These are phyloP conservation scores for Andricus grossulariae DNA, from an alignment of 1,140 invertebrate species.

Conservation along the genomic window DNA sequence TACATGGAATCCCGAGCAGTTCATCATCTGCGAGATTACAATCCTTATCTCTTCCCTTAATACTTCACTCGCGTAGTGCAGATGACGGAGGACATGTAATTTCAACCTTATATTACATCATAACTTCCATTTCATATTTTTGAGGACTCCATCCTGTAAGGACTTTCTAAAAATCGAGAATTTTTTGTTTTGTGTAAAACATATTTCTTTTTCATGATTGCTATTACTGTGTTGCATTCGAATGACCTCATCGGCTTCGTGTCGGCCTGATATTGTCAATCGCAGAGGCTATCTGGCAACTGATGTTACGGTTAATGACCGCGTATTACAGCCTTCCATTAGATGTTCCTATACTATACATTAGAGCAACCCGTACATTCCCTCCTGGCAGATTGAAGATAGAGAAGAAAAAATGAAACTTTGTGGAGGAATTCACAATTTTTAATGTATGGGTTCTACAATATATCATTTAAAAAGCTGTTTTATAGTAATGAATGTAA, in stretches of 20 bases:
- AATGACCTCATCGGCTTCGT: slow-evolving; percentile 40
- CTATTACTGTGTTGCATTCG: slow-evolving; percentile 30
- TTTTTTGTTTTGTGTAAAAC: slow-evolving; percentile 18
- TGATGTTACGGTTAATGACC: slow-evolving; percentile 44
- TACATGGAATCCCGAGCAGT: not conserved
- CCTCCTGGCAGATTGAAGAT: not conserved
- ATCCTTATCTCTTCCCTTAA: slow-evolving; percentile 1
- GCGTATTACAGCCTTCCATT: slow-evolving; percentile 45
- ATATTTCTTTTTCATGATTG: slow-evolving; percentile 12
- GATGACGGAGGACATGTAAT: not conserved
- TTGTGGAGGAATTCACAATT: no score
- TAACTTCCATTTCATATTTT: slow-evolving; percentile 43
- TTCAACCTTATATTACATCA: not conserved
- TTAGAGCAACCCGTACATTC: slow-evolving; percentile 11
- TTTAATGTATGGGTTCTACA: no score
- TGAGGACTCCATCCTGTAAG: slow-evolving; percentile 25
- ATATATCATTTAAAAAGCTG: no score
- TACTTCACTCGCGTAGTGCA: not conserved
- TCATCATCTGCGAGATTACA: slow-evolving; percentile 10
- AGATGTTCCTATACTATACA: slow-evolving; percentile 44
- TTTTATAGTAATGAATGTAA: no score
- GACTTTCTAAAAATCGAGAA: not conserved
- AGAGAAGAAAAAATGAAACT: no score
- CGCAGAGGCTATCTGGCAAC: slow-evolving; percentile 37
- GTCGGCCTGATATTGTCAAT: slow-evolving; percentile 5